Conservation (phyloP, 2,888 invertebrate genomes). For the Epirrhoe alternata region DNA sequence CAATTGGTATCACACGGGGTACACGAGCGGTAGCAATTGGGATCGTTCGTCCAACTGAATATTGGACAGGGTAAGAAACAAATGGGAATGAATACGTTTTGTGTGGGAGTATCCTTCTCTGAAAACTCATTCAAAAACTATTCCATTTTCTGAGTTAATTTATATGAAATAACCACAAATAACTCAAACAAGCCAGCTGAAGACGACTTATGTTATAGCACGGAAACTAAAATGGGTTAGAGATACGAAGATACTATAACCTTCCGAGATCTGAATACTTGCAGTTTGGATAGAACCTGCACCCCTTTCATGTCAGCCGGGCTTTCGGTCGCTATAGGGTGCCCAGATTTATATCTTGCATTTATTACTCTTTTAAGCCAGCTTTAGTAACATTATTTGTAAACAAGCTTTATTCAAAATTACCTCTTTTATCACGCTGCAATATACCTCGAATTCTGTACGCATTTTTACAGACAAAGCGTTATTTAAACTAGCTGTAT, state of each 20-base stretch:
- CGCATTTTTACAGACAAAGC: background rate
- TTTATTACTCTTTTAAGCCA: background rate
- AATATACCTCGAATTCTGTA: background rate
- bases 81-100: too few relatives aligned
- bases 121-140: too few relatives aligned
- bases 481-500: constrained; percentile 1
- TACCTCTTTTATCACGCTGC: background rate
- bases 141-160: too few relatives aligned
- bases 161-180: too few relatives aligned
- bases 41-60: background rate
- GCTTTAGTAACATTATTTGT: background rate
- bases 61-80: background rate
- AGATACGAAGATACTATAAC: too few relatives aligned
- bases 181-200: too few relatives aligned
- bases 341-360: background rate
- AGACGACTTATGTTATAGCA: too few relatives aligned
- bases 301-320: too few relatives aligned
- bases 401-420: background rate
- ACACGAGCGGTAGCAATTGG: background rate
- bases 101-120: too few relatives aligned
- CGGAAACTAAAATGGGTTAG: too few relatives aligned
- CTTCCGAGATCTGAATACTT: too few relatives aligned
- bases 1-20: constrained; percentile 8
- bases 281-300: too few relatives aligned
- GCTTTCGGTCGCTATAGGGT: background rate